Conservation (phyloP, 2,888 invertebrate genomes). For the Parasteatoda lunata region DNA sequence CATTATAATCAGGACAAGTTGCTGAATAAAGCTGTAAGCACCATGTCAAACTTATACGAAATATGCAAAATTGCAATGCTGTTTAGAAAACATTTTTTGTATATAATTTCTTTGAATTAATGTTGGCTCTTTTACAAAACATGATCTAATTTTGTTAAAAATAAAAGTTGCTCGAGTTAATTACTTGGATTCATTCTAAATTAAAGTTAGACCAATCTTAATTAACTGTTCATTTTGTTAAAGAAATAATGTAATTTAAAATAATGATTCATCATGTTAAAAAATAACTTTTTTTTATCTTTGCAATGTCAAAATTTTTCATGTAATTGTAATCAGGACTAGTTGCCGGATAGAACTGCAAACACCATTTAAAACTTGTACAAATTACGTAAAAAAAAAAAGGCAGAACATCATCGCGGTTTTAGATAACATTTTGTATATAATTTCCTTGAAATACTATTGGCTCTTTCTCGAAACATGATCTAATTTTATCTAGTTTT, state of each 20-base stretch:
- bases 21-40: slow-evolving; percentile 45
- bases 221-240: background rate
- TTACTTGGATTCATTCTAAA: too few species aligned
- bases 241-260: background rate
- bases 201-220: too few species aligned
- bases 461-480: background rate
- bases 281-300: too few species aligned
- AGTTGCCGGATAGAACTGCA: background rate
- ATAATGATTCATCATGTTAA: background rate
- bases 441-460: too few species aligned
- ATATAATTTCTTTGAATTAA: too few species aligned
- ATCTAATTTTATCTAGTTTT: background rate
- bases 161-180: too few species aligned
- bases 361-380: background rate
- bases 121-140: background rate
- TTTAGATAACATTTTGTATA: too few species aligned
- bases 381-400: too few species aligned
- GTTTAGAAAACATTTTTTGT: too few species aligned
- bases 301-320: too few species aligned
- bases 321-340: too few species aligned
- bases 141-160: background rate
- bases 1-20: slow-evolving; percentile 49
- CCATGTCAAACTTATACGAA: slow-evolving; percentile 12
- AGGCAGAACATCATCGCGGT: too few species aligned
- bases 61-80: background rate